Conservation (phyloP, 2,113 vertebrate species). For the Loxodonta africana region DNA sequence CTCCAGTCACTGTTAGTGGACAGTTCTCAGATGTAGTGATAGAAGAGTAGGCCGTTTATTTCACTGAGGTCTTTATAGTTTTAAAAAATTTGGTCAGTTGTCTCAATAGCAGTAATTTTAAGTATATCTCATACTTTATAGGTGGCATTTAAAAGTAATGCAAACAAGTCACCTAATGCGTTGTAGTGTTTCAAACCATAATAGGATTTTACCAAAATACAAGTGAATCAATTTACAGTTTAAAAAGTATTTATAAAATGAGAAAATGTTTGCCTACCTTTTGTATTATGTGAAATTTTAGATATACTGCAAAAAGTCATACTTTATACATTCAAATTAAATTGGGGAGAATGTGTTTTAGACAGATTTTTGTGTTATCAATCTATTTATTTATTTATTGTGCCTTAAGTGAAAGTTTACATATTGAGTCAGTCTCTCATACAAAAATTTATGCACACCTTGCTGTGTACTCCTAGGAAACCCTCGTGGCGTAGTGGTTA, state of each 20-base stretch:
- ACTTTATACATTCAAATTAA: background rate
- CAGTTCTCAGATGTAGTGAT: background rate
- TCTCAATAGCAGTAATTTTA: conserved; percentile 43
- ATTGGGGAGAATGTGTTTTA: background rate
- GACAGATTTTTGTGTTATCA: too few species aligned
- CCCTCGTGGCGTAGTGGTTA: too few species aligned
- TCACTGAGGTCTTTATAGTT: conserved; percentile 51
- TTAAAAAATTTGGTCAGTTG: background rate
- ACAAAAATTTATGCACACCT: too few species aligned
- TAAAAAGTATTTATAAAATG: conserved; percentile 45
- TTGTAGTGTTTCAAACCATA: conserved; percentile 22
- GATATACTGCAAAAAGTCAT: background rate
- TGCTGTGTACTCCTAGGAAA: too few species aligned
- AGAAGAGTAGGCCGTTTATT: conserved; percentile 24
- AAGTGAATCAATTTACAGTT: conserved; percentile 27
- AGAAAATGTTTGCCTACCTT: background rate
- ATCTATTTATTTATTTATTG: too few species aligned
- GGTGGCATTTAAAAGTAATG: conserved; percentile 50
- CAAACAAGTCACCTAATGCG: background rate
- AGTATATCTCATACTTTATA: conserved; percentile 53
- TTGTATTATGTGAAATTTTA: background rate
- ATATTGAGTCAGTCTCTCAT: too few species aligned
- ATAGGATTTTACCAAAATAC: conserved; percentile 19
- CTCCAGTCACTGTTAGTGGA: conserved; percentile 63
- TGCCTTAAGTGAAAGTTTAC: too few species aligned